Percentiles rank a stretch among this genome's conserved stretches.
Evolutionary conservation across 2,113 vertebrate species (phyloP).

Genomic region (Indicator maculatus): DNA sequence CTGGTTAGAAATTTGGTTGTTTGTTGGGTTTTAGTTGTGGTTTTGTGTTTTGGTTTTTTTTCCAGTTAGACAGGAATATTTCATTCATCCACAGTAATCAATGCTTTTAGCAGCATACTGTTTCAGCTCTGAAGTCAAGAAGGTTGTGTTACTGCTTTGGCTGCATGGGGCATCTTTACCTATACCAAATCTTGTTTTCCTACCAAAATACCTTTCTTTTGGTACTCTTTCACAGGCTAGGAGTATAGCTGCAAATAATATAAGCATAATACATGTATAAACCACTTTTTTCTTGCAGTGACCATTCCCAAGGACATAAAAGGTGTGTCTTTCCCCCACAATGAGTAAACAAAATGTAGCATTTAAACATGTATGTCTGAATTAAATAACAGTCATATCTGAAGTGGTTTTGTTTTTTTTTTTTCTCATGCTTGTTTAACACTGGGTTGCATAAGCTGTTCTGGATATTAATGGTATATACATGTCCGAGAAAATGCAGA

Average conservation of each 20-base stretch:
- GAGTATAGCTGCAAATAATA: neutral
- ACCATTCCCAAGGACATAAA: neutral
- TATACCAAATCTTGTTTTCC: neutral
- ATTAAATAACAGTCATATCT: neutral
- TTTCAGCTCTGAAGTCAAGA: neutral
- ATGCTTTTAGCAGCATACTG: neutral
- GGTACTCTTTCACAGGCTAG: neutral
- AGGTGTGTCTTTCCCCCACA: neutral
- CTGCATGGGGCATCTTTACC: neutral
- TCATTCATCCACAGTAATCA: neutral
- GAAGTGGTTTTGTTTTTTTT: neutral
- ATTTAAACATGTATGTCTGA: neutral
- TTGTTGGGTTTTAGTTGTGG: no score
- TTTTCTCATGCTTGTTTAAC: neutral
- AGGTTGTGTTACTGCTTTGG: neutral
- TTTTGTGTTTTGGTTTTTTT: neutral
- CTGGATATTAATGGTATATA: neutral
- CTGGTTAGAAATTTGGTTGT: neutral
- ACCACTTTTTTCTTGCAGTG: neutral
- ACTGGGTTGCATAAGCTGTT: neutral
- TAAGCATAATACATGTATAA: neutral
- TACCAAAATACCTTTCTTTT: neutral
- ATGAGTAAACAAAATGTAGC: neutral
- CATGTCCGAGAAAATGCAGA: constrained; percentile 14
- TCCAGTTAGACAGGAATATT: neutral